Conservation (phyloP, 2,797 vertebrate species). For the Xerus rutilus region DNA sequence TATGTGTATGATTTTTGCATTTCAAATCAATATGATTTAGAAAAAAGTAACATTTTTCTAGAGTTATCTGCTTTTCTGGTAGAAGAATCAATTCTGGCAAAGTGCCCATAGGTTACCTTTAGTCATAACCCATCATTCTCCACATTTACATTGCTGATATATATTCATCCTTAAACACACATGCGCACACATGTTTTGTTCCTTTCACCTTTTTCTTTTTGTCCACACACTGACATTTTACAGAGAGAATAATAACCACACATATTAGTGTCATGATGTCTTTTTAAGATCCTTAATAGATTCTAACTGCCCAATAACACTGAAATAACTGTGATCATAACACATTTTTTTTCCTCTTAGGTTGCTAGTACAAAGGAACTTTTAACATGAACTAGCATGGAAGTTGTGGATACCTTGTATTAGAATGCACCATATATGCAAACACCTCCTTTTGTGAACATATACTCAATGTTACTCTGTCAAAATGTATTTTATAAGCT, state of each 20-base stretch:
- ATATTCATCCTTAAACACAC: not conserved
- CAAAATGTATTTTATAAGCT: not conserved
- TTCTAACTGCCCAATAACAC: constrained; percentile 81
- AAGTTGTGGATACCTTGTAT: constrained; percentile 78
- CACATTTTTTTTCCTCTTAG: constrained; percentile 63
- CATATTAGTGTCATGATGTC: constrained; percentile 77
- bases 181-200: not conserved
- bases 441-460: constrained; percentile 13
- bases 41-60: not conserved
- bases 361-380: constrained; percentile 75
- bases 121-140: not conserved
- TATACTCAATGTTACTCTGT: not conserved
- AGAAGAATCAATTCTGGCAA: not conserved
- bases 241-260: constrained; percentile 55
- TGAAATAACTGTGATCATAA: constrained; percentile 79
- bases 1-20: not conserved
- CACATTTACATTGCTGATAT: not conserved
- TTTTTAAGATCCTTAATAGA: constrained; percentile 83
- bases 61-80: not conserved
- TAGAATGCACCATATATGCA: not conserved
- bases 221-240: constrained; percentile 30
- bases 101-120: not conserved
- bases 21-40: not conserved
- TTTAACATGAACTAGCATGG: constrained; percentile 74
- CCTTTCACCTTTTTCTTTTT: constrained; percentile 25